Base-by-base conservation (phyloP, 2,888 invertebrate genomes). In the Subacronicta megacephala region DNA sequence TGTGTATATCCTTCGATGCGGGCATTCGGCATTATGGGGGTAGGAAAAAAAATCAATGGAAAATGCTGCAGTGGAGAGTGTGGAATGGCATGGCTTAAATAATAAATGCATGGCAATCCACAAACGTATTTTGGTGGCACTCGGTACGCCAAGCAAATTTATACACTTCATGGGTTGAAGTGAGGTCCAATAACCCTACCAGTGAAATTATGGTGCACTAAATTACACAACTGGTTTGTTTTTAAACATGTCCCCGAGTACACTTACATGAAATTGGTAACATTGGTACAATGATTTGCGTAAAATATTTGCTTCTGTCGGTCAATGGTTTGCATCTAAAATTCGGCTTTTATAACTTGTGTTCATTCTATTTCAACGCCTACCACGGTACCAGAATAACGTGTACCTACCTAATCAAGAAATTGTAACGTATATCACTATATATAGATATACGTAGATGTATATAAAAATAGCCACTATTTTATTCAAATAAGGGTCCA, bases 111-210 rank as follows among this genome's bases (percentile, higher is more conserved):
- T 41, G 42, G 53, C 20, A 20, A 71, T 59, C 26, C 58, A n/a
- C 47, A 49, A 64, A 59, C 42, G 36, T 71, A 64, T 59, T 71
- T 59, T 56, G 56, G 42, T 51, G 29, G 26, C 29, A 41, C 18
- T 52, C 40, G 29, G 41, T 37, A 46, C 49, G 31, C 46, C 41
- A 43, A 31, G 16, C 23, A 46, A 52, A 70, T 69, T 54, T 70
- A 60, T 64, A 68, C 55, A 49, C 55, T 60, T 49, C 38, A 59
- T 33, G 49, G 17, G 16, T 15, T 65, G 36, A 55, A 68, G 57
- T 50, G 49, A 42, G 42, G 38, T 9, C 44, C 47, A 49, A 58
- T 55, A 59, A 43, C 37, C 51, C 49, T 52, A 43, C 20, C 29
- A 50, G 29, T 35, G 31, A 46, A 55, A 52, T 68, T 52, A 55